Percentiles rank a stretch among this genome's conserved stretches.
phyloP scores from a whole-genome alignment of 1,140 invertebrate species.

The Orius insidiosus region DNA sequence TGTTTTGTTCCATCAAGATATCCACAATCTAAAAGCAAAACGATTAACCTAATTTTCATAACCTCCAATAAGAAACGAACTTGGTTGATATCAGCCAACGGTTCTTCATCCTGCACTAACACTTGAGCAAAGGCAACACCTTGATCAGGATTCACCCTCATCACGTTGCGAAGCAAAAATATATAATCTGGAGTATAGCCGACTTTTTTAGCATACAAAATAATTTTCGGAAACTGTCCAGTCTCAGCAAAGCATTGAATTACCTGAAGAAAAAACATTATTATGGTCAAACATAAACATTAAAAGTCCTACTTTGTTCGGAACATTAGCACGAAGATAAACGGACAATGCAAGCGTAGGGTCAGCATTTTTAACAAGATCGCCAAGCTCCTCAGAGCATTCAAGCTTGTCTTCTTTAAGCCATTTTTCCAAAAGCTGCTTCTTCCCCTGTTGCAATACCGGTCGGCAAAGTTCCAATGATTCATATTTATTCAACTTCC shows the following conservation, averaged over 20 bases:
- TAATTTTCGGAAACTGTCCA: conserved; percentile 98
- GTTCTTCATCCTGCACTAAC: conserved; percentile 94
- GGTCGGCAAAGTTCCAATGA: conserved; percentile 92
- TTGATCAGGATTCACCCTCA: conserved; percentile 94
- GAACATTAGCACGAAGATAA: conserved; percentile 93
- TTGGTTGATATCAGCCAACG: conserved; percentile 91
- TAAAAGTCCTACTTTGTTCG: conserved; percentile 55
- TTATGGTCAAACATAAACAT: conserved; percentile 3
- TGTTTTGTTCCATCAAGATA: conserved; percentile 98
- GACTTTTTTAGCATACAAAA: conserved; percentile 98
- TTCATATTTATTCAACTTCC: conserved; percentile 91
- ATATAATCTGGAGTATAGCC: conserved; percentile 97
- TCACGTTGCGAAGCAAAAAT: conserved; percentile 86
- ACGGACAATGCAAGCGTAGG: conserved; percentile 91
- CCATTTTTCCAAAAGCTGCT: conserved; percentile 97
- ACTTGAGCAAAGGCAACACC: conserved; percentile 78
- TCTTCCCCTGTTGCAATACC: conserved; percentile 77
- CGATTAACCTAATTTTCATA: not conserved
- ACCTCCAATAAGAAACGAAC: conserved; percentile 26
- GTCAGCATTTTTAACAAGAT: conserved; percentile 90
- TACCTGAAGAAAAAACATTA: conserved; percentile 35
- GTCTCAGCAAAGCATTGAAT: conserved; percentile 99
- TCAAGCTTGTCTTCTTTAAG: conserved; percentile 98
- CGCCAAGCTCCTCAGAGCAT: conserved; percentile 95
- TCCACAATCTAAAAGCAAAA: conserved; percentile 71